Percentiles rank a stretch among this genome's conserved stretches.
Evolutionary conservation across 2,888 invertebrate species (phyloP).

Genomic region (Limenitis camilla): DNA sequence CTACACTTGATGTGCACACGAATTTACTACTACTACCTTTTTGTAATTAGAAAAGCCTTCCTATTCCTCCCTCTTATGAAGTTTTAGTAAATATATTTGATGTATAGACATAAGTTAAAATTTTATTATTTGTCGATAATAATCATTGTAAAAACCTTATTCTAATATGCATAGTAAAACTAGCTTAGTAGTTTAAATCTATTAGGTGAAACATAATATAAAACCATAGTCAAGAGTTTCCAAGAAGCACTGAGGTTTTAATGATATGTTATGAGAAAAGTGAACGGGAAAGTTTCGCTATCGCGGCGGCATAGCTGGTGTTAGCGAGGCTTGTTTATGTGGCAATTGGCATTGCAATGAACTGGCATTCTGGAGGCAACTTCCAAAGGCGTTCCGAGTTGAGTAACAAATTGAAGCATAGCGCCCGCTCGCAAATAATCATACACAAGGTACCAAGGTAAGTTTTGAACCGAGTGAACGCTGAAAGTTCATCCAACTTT

Average conservation of each 20-base stretch:
- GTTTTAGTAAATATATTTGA: too few relatives aligned
- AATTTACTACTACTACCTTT: too few relatives aligned
- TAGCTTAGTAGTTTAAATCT: neutral
- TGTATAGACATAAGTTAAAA: too few relatives aligned
- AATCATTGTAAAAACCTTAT: too few relatives aligned
- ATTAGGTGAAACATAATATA: slow-evolving; percentile 11
- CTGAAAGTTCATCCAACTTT: slow-evolving; percentile 45
- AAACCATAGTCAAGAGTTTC: slow-evolving; percentile 14
- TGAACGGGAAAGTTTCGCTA: slow-evolving; percentile 55
- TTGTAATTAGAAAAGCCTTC: too few relatives aligned
- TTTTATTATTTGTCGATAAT: too few relatives aligned
- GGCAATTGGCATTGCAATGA: slow-evolving; percentile 64
- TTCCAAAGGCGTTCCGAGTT: slow-evolving; percentile 55
- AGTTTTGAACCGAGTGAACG: slow-evolving; percentile 38
- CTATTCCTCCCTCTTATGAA: too few relatives aligned
- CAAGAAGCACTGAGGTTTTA: slow-evolving; percentile 26
- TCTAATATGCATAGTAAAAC: too few relatives aligned
- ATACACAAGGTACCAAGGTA: slow-evolving; percentile 50
- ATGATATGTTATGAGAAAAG: slow-evolving; percentile 49
- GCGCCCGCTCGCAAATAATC: slow-evolving; percentile 58
- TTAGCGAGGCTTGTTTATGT: slow-evolving; percentile 59
- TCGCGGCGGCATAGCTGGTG: slow-evolving; percentile 46
- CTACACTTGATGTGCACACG: too few relatives aligned
- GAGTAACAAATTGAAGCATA: slow-evolving; percentile 60
- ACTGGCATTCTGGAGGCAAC: slow-evolving; percentile 47